phyloP scores from a whole-genome alignment of 2,888 invertebrate genomes.

The Apodemia duryi region DNA sequence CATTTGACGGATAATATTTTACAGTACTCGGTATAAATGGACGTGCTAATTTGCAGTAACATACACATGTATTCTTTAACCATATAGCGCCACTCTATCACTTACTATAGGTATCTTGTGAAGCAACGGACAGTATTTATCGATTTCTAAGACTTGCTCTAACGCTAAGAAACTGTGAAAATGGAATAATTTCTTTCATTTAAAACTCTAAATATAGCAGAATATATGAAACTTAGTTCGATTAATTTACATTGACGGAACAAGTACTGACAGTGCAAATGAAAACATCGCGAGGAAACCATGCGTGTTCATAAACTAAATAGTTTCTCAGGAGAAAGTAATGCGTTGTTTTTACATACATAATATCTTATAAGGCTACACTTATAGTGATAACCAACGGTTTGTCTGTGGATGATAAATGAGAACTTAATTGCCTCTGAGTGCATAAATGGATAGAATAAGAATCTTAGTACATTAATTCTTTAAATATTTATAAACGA shows the following conservation, averaged over 20 bases:
- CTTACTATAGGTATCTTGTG: too few relatives aligned
- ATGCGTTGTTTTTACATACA: not conserved
- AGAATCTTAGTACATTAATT: too few relatives aligned
- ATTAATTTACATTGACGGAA: not conserved
- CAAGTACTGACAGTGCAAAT: not conserved
- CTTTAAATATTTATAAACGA: too few relatives aligned
- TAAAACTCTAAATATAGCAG: not conserved
- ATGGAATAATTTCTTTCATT: not conserved
- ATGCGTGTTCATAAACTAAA: slow-evolving; percentile 4
- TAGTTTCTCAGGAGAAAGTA: slow-evolving; percentile 8
- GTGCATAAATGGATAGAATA: too few relatives aligned
- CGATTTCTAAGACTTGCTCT: not conserved
- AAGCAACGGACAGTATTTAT: too few relatives aligned
- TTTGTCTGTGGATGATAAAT: too few relatives aligned
- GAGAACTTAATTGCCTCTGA: too few relatives aligned
- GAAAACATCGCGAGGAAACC: slow-evolving; percentile 7
- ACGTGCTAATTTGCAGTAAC: too few relatives aligned
- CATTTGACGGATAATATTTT: too few relatives aligned
- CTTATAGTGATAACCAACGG: not conserved
- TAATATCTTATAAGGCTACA: not conserved
- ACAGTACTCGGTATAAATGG: too few relatives aligned
- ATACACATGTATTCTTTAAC: too few relatives aligned
- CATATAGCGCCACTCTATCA: too few relatives aligned
- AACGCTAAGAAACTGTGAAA: not conserved
- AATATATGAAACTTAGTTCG: not conserved